phyloP scores from a whole-genome alignment of 2,888 invertebrate genomes.

The Thereva unica region DNA sequence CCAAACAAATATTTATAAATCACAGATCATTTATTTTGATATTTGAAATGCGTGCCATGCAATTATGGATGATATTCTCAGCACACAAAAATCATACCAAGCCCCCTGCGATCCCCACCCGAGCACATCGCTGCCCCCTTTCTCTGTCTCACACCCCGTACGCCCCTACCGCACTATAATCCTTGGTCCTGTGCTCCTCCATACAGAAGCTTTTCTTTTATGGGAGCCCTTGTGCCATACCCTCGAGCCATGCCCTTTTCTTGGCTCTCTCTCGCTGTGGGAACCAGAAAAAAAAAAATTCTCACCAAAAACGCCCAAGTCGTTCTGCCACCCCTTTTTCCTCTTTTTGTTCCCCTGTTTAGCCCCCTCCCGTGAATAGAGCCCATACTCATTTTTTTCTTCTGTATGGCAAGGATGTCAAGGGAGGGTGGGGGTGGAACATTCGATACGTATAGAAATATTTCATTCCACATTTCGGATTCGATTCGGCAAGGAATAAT shows the following conservation, averaged over 20 bases:
- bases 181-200: background rate
- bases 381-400: no score
- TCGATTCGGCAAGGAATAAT: slow-evolving; percentile 42
- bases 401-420: no score
- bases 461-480: slow-evolving; percentile 39
- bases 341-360: no score
- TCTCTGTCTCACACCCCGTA: slow-evolving; percentile 10
- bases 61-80: slow-evolving; percentile 41
- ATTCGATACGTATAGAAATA: slow-evolving; percentile 20
- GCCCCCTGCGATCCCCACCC: slow-evolving; percentile 7
- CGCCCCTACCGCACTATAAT: slow-evolving; percentile 15
- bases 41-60: slow-evolving; percentile 44
- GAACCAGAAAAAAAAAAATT: no score
- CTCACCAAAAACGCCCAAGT: no score
- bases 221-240: no score
- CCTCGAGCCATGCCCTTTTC: no score
- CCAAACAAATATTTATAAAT: slow-evolving; percentile 44
- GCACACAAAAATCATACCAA: slow-evolving; percentile 26
- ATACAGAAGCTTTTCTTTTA: no score
- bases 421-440: no score
- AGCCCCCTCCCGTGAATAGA: no score
- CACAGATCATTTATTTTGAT: slow-evolving; percentile 45
- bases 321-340: no score
- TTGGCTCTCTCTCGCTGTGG: no score
- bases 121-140: slow-evolving; percentile 5